These are phyloP conservation scores for Goniozus legneri DNA, from an alignment of 1,140 invertebrate species.

Conservation along the genomic window DNA sequence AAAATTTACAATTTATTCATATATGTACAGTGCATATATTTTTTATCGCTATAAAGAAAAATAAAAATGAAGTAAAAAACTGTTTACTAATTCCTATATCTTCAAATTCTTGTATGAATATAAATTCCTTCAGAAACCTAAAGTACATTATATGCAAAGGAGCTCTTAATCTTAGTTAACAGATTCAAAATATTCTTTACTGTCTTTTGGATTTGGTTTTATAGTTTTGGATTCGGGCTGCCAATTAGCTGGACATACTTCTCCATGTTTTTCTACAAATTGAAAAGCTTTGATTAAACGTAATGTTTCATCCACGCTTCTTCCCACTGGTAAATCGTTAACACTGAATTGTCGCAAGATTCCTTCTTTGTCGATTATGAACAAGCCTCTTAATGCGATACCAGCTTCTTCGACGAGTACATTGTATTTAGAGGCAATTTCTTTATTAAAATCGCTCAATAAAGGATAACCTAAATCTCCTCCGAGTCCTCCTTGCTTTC, in stretches of 20 bases:
- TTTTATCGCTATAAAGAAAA: no score
- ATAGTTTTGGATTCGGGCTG: conserved; percentile 76
- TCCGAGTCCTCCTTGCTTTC: conserved; percentile 83
- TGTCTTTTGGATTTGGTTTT: conserved; percentile 76
- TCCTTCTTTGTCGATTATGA: conserved; percentile 68
- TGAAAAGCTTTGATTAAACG: conserved; percentile 89
- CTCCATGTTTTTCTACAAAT: conserved; percentile 90
- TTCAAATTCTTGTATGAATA: no score
- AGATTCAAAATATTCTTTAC: conserved; percentile 74
- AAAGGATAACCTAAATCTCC: conserved; percentile 85
- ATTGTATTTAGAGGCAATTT: conserved; percentile 82
- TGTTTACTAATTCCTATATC: no score
- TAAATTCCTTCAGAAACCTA: no score
- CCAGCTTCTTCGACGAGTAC: conserved; percentile 83
- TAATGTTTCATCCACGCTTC: conserved; percentile 88
- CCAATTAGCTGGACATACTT: conserved; percentile 89
- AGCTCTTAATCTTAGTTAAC: conserved; percentile 54
- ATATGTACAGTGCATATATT: no score
- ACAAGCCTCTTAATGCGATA: conserved; percentile 78
- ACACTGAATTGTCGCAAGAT: conserved; percentile 75
- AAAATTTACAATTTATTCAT: no score
- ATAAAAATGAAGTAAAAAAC: no score
- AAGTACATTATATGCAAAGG: no score
- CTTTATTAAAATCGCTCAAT: conserved; percentile 87
- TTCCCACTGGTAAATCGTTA: conserved; percentile 89